phyloP scores from a whole-genome alignment of 2,797 vertebrate genomes.

The Sebastes kiyomatsui region DNA sequence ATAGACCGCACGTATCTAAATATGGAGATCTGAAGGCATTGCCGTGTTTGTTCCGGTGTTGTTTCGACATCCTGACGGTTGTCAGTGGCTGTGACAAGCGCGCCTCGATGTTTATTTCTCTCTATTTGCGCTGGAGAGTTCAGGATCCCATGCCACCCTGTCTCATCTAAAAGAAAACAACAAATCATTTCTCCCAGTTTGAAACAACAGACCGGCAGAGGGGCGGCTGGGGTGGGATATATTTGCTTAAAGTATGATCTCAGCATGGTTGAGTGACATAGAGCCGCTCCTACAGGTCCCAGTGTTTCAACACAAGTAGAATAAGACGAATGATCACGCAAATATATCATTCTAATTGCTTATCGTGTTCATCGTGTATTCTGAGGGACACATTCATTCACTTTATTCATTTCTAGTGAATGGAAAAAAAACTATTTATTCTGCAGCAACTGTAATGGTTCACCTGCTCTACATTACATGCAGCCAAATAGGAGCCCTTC shows the following conservation, averaged over 20 bases:
- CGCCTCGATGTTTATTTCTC: constrained; percentile 60
- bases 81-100: constrained; percentile 57
- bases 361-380: not conserved
- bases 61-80: constrained; percentile 61
- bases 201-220: constrained; percentile 46
- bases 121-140: constrained; percentile 66
- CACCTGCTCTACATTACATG: constrained; percentile 1
- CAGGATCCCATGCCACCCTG: constrained; percentile 56
- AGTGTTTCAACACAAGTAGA: not conserved
- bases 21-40: constrained; percentile 64
- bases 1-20: constrained; percentile 49
- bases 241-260: constrained; percentile 52
- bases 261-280: constrained; percentile 41
- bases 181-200: constrained; percentile 66
- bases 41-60: constrained; percentile 48
- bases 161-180: constrained; percentile 72
- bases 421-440: not conserved
- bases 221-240: constrained; percentile 8
- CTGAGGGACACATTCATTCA: not conserved
- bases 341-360: constrained; percentile 2
- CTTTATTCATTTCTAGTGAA: not conserved
- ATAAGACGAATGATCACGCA: not conserved
- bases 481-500: constrained; percentile 23
- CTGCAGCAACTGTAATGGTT: not conserved
- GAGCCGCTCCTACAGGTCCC: constrained; percentile 18